These are phyloP conservation scores for Stegodyphus mimosarum DNA, from an alignment of 1,140 invertebrate genomes.

Conservation along the genomic window DNA sequence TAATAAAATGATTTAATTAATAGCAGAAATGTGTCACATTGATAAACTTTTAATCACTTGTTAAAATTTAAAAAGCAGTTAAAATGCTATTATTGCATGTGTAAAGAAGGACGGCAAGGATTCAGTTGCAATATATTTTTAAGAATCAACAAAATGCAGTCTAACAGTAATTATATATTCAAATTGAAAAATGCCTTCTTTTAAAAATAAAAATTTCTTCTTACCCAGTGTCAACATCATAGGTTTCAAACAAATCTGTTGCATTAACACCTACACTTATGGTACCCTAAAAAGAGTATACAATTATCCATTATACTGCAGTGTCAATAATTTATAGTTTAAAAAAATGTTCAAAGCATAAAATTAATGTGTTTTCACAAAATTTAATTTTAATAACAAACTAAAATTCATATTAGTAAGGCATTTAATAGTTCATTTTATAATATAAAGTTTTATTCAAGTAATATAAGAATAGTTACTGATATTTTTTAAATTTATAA, in stretches of 20 bases:
- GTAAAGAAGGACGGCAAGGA: too few species aligned
- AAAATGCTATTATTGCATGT: too few species aligned
- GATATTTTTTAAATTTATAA: too few species aligned
- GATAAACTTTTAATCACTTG: too few species aligned
- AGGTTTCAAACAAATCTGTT: conserved; percentile 84
- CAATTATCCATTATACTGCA: background rate
- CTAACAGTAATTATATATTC: too few species aligned
- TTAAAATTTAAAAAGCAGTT: too few species aligned
- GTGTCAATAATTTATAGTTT: background rate
- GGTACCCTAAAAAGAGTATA: conserved; percentile 72
- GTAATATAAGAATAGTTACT: background rate
- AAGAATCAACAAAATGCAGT: too few species aligned
- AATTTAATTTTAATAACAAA: background rate
- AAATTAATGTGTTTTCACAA: background rate
- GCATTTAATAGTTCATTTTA: background rate
- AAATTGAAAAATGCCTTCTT: too few species aligned
- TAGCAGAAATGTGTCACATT: too few species aligned
- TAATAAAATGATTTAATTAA: too few species aligned
- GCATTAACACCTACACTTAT: conserved; percentile 91
- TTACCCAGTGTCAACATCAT: conserved; percentile 60
- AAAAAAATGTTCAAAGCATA: background rate
- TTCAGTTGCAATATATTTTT: too few species aligned
- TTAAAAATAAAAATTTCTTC: background rate
- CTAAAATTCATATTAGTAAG: background rate
- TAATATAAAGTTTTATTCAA: background rate